These are phyloP conservation scores for Drosophila nebulosa DNA, from an alignment of 1,140 invertebrate species.

Conservation along the genomic window DNA sequence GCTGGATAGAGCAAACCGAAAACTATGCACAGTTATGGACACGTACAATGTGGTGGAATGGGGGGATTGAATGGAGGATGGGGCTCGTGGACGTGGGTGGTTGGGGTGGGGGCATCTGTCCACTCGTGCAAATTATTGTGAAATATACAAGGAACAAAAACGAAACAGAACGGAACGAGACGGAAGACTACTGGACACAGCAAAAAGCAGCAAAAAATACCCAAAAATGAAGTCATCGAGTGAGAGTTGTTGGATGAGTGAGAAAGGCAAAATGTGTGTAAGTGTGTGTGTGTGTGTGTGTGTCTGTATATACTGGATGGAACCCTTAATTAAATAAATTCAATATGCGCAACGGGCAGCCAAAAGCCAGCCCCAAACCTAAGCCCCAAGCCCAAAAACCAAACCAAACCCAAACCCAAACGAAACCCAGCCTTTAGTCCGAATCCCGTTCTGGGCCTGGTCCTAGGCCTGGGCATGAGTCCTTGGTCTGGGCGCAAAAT, in stretches of 20 bases:
- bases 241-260: conserved; percentile 21
- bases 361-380: conserved; percentile 26
- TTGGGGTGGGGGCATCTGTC: conserved; percentile 23
- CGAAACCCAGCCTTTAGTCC: background rate
- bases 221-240: conserved; percentile 73
- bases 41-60: conserved; percentile 29
- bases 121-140: conserved; percentile 77
- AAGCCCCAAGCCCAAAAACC: background rate
- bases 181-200: conserved; percentile 11
- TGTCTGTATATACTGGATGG: conserved; percentile 53
- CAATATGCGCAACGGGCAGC: conserved; percentile 76
- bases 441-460: background rate
- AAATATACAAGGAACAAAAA: conserved; percentile 49
- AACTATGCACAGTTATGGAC: conserved; percentile 60
- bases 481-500: conserved; percentile 55
- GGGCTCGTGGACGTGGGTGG: background rate
- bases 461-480: background rate
- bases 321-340: conserved; percentile 80
- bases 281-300: conserved; percentile 3
- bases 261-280: background rate
- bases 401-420: background rate
- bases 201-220: conserved; percentile 56
- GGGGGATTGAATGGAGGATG: background rate
- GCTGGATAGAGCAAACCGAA: background rate
- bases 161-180: conserved; percentile 15